Evolutionary conservation across 2,888 invertebrate genomes (phyloP), one percentile per base, ranked within the genome.

Genomic region (Dinocampus coccinellae): DNA sequence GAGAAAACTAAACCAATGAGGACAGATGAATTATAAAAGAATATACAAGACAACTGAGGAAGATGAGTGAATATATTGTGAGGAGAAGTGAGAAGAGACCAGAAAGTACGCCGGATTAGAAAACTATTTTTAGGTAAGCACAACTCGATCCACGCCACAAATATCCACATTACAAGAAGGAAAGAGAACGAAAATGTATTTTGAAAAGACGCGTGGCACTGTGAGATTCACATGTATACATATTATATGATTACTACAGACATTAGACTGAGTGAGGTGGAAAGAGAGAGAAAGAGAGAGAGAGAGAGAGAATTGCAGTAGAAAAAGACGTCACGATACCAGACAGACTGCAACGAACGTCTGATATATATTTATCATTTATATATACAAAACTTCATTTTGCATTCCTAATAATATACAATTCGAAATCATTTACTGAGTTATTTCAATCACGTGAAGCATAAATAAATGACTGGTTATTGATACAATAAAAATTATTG

Each of bases 101-200:
- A 70, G 61, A 64, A 61, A 69, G 69, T 33, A 79, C 75, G 73
- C 76, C 74, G 77, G 74, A 80, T 82, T 78, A 78, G 77, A 78
- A 69, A 74, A 77, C 79, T 83, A 83, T 82, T 75, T 82, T 81
- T 81, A 82, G 83, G 74, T 61, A 78, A 78, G 77, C 81, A 75
- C 76, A 76, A 75, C 79, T 80, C 78, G 78, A 78, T 76, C 78
- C 73, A 76, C 78, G 74, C 76, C 70, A 69, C 74, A 78, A 79
- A 79, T 80, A 78, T 72, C 69, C 53, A 76, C 53, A 75, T 73
- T 52, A 10, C 62, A 7, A 22, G 34, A 20, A 16, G 9, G 22
- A 34, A 16, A 10, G 16, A 60, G 33, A 69, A 34, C 52, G 69
- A 69, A 67, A 61, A 58, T 64, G 60, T 70, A 67, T 64, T 58